A percentile compares a stretch with the other conserved stretches of the same genome.
These are phyloP conservation scores for Maniola jurtina DNA, from an alignment of 1,140 invertebrate species.

Conservation along the genomic window DNA sequence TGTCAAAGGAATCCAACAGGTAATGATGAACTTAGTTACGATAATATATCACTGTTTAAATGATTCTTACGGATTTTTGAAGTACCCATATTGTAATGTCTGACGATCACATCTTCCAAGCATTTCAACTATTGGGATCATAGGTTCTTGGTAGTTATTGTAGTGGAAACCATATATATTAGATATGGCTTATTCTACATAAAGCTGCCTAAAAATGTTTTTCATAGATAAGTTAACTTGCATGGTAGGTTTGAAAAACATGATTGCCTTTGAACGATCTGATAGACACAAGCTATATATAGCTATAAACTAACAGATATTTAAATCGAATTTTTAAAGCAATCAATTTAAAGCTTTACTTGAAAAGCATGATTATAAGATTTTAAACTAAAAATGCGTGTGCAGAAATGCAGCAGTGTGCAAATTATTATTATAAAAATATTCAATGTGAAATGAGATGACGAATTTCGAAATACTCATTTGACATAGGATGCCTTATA, in stretches of 20 bases:
- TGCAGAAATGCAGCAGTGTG: background rate
- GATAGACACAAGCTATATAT: background rate
- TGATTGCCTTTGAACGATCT: background rate
- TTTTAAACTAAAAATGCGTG: slow-evolving; percentile 6
- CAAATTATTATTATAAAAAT: background rate
- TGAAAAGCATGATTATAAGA: background rate
- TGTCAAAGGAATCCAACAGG: too few species aligned
- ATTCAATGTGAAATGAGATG: background rate
- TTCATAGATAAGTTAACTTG: slow-evolving; percentile 3
- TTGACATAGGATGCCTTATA: background rate
- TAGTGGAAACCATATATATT: background rate
- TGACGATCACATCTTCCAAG: too few species aligned
- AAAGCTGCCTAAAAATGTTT: background rate
- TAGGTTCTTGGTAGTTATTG: too few species aligned
- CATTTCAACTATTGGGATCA: too few species aligned
- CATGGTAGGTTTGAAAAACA: slow-evolving; percentile 4
- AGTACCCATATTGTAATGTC: too few species aligned
- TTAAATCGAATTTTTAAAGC: background rate
- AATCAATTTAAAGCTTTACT: background rate
- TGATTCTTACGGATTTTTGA: too few species aligned
- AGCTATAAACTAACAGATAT: background rate
- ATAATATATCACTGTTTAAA: too few species aligned
- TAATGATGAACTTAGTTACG: too few species aligned
- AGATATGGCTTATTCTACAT: background rate
- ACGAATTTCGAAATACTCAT: background rate